These are phyloP conservation scores for Eurypyga helias DNA, from an alignment of 2,113 vertebrate genomes.

Conservation along the genomic window DNA sequence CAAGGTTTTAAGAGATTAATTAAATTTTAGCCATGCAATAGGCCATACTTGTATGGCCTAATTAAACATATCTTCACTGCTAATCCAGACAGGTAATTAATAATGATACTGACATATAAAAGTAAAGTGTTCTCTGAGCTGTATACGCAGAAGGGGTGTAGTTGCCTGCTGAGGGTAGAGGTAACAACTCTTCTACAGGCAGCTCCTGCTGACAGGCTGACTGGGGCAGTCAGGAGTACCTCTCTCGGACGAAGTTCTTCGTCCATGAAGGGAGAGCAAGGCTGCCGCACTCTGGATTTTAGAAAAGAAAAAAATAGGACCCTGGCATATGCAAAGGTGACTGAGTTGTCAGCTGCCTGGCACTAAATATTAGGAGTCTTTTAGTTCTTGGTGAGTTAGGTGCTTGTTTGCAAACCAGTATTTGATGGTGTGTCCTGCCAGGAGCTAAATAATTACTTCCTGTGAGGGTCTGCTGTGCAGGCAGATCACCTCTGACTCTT, in stretches of 20 bases:
- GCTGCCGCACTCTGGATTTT: not conserved
- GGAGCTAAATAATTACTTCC: not conserved
- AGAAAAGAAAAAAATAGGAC: not conserved
- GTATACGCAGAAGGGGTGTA: not conserved
- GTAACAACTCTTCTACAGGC: not conserved
- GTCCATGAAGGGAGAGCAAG: not conserved
- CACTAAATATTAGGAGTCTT: not conserved
- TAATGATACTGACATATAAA: constrained; percentile 33
- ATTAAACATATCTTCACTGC: constrained; percentile 19
- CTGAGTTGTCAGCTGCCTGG: not conserved
- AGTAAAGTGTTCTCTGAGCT: not conserved
- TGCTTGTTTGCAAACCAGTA: not conserved
- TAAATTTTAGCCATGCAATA: constrained; percentile 36
- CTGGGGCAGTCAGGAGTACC: not conserved
- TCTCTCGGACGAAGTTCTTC: not conserved
- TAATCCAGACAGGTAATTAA: constrained; percentile 51
- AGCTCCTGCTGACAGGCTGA: not conserved
- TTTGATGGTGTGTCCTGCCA: not conserved
- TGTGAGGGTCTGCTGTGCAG: not conserved
- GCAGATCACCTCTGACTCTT: not conserved
- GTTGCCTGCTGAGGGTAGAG: not conserved
- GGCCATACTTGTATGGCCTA: not conserved
- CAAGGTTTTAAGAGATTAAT: constrained; percentile 10
- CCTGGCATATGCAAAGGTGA: not conserved
- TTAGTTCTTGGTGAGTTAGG: not conserved